Evolutionary conservation across 2,113 vertebrate genomes (phyloP).

Genomic region (Misgurnus mizolepis): DNA sequence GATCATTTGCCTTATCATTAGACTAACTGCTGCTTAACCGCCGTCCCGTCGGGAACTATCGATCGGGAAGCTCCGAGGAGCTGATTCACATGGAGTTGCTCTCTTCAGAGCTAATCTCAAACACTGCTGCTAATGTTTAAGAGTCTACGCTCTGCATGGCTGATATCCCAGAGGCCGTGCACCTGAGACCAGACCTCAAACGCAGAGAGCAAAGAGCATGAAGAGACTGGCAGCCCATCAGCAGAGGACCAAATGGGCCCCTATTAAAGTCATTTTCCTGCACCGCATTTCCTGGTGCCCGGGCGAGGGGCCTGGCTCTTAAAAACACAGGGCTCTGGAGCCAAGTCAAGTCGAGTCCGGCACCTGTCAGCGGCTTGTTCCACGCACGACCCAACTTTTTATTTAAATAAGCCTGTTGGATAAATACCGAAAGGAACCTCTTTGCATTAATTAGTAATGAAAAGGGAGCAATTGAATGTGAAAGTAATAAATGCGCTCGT

Average conservation of each 20-base stretch:
- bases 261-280: constrained; percentile 74
- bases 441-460: constrained; percentile 55
- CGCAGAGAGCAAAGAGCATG: constrained; percentile 61
- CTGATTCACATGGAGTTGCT: constrained; percentile 58
- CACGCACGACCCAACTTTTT: constrained; percentile 62
- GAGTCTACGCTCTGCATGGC: constrained; percentile 59
- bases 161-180: constrained; percentile 61
- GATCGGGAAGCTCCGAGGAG: constrained; percentile 57
- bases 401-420: constrained; percentile 54
- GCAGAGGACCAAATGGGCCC: constrained; percentile 66
- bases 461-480: constrained; percentile 43
- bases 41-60: constrained; percentile 54
- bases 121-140: constrained; percentile 63
- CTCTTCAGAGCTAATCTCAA: constrained; percentile 33
- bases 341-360: constrained; percentile 50
- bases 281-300: constrained; percentile 62
- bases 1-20: constrained; percentile 44
- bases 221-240: constrained; percentile 65
- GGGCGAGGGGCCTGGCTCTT: constrained; percentile 60
- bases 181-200: constrained; percentile 58
- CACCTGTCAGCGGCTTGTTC: constrained; percentile 59
- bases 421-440: constrained; percentile 59
- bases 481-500: constrained; percentile 51
- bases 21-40: constrained; percentile 51
- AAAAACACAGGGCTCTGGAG: constrained; percentile 46